Conservation (phyloP, 2,888 invertebrate species). For the Lasioglossum malachurum region DNA sequence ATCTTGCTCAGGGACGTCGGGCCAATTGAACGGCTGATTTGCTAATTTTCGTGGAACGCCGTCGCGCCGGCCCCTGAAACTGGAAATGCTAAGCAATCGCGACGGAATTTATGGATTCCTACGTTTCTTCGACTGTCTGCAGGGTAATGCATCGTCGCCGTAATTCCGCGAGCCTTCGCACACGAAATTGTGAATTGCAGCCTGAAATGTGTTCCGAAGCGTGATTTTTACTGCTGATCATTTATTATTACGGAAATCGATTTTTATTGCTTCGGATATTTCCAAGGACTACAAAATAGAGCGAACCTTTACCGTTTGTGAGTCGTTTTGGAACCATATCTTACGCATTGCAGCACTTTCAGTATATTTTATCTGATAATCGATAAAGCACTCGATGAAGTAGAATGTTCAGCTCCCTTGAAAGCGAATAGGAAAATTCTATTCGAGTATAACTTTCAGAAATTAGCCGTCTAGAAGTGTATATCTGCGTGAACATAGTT, state of each 20-base stretch:
- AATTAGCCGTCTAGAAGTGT: not conserved
- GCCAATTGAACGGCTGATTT: not conserved
- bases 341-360: not conserved
- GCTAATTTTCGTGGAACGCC: slow-evolving; percentile 17
- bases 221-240: not conserved
- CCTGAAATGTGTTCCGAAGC: not conserved
- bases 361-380: not conserved
- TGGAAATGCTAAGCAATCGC: not conserved
- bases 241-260: not conserved
- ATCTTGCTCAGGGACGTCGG: not conserved
- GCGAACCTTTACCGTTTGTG: not conserved
- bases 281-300: too few relatives aligned
- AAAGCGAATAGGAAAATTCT: not conserved
- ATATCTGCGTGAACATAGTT: not conserved
- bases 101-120: not conserved
- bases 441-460: too few relatives aligned
- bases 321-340: not conserved
- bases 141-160: not conserved
- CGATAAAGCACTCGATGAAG: not conserved
- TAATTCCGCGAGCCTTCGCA: not conserved
- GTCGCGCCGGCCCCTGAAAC: not conserved
- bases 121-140: not conserved
- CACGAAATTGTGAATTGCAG: not conserved
- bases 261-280: not conserved
- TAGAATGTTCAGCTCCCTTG: not conserved